These are phyloP conservation scores for Paradoxurus hermaphroditus DNA, from an alignment of 2,113 vertebrate species.

Conservation along the genomic window DNA sequence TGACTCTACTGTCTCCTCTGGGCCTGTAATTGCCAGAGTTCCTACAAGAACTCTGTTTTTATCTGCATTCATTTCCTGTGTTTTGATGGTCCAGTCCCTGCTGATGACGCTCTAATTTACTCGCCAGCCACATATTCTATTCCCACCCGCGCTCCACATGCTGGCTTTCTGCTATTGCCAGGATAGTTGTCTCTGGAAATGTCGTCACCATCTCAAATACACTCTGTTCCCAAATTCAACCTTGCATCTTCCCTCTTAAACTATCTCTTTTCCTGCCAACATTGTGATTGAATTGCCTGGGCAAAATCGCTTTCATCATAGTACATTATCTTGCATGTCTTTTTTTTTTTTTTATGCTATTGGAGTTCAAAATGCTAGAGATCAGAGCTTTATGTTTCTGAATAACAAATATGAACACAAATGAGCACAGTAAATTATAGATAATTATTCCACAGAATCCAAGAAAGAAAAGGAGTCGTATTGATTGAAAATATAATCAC, in stretches of 20 bases:
- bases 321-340: background rate
- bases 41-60: background rate
- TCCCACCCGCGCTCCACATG: background rate
- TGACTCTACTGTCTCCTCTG: background rate
- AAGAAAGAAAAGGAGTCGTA: background rate
- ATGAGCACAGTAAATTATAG: background rate
- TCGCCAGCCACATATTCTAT: background rate
- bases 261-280: background rate
- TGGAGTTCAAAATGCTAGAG: conserved; percentile 6
- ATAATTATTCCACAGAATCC: background rate
- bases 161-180: background rate
- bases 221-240: background rate
- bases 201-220: background rate
- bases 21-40: background rate
- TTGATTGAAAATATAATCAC: background rate
- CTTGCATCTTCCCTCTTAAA: background rate
- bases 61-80: background rate
- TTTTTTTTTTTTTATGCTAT: background rate
- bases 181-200: background rate
- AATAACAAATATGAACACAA: conserved; percentile 6
- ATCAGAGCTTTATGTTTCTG: conserved; percentile 16
- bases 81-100: background rate
- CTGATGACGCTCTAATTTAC: background rate
- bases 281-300: background rate
- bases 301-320: conserved; percentile 47